Evolutionary conservation across 2,888 invertebrate genomes (phyloP).

Genomic region (Opisthograptis luteolata): DNA sequence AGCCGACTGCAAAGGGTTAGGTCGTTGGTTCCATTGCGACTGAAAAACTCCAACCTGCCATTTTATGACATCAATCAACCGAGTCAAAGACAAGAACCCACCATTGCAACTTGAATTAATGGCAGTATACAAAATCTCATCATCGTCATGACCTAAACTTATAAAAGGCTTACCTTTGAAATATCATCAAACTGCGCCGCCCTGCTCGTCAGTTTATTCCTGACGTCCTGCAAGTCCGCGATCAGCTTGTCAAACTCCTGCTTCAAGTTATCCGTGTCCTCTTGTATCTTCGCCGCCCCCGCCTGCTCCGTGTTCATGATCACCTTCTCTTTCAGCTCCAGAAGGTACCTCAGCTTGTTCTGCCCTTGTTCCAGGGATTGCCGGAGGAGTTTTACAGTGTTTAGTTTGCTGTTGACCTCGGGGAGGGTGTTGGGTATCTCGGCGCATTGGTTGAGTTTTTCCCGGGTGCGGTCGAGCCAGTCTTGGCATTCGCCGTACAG

Average conservation of each 20-base stretch:
- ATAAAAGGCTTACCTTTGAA: conserved; percentile 84
- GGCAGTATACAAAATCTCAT: too few relatives aligned
- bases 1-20: too few relatives aligned
- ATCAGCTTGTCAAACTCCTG: conserved; percentile 95
- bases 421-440: conserved; percentile 91
- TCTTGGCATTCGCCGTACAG: conserved; percentile 97
- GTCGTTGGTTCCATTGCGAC: too few relatives aligned
- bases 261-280: conserved; percentile 94
- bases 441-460: conserved; percentile 92
- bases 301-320: conserved; percentile 95
- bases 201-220: conserved; percentile 89
- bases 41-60: too few relatives aligned
- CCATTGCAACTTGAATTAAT: too few relatives aligned
- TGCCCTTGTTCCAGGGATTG: conserved; percentile 97
- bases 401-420: conserved; percentile 94
- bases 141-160: too few relatives aligned
- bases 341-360: conserved; percentile 79
- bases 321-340: conserved; percentile 67
- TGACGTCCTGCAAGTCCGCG: conserved; percentile 90
- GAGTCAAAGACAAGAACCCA: too few relatives aligned
- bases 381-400: conserved; percentile 93
- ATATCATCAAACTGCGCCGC: conserved; percentile 94
- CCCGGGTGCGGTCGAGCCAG: conserved; percentile 95
- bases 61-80: too few relatives aligned
- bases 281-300: conserved; percentile 95